A percentile compares a stretch with the other conserved stretches of the same genome.
Conservation (phyloP, 2,113 vertebrate genomes). For the Boulengeromyrus knoepffleri region DNA sequence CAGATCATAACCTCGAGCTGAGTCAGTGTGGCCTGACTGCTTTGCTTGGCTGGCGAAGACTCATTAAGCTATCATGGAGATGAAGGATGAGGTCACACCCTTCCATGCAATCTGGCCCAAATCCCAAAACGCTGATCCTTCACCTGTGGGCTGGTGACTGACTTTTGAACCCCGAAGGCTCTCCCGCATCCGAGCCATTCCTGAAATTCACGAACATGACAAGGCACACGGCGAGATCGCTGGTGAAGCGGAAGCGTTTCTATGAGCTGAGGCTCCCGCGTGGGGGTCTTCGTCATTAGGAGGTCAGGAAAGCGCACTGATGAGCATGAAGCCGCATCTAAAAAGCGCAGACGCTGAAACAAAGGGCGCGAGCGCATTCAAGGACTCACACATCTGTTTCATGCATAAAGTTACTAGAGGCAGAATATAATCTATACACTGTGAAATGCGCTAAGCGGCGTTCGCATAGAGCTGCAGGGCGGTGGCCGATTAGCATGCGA, state of each 20-base stretch:
- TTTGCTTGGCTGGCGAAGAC: neutral
- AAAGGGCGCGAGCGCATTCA: neutral
- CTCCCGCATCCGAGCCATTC: neutral
- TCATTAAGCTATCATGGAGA: conserved; percentile 24
- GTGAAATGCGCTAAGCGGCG: conserved; percentile 21
- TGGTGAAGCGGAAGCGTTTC: neutral
- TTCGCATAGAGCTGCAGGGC: conserved; percentile 22
- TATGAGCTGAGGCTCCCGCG: conserved; percentile 4
- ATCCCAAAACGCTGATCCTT: conserved; percentile 1
- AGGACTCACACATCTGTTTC: conserved; percentile 15
- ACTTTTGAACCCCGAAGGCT: neutral
- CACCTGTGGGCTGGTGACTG: conserved; percentile 1
- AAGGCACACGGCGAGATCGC: neutral
- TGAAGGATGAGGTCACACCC: neutral
- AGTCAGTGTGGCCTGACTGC: neutral
- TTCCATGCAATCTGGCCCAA: neutral
- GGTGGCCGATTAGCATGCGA: conserved; percentile 24
- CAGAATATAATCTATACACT: neutral
- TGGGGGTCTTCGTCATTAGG: conserved; percentile 54
- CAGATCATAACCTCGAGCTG: neutral
- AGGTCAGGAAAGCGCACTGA: conserved; percentile 58
- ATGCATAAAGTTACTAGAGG: neutral
- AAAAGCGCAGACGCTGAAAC: conserved; percentile 55
- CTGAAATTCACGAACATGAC: conserved; percentile 10
- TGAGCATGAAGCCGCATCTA: neutral